These are phyloP conservation scores for Anas platyrhynchos DNA, from an alignment of 2,113 vertebrate genomes.

Conservation along the genomic window DNA sequence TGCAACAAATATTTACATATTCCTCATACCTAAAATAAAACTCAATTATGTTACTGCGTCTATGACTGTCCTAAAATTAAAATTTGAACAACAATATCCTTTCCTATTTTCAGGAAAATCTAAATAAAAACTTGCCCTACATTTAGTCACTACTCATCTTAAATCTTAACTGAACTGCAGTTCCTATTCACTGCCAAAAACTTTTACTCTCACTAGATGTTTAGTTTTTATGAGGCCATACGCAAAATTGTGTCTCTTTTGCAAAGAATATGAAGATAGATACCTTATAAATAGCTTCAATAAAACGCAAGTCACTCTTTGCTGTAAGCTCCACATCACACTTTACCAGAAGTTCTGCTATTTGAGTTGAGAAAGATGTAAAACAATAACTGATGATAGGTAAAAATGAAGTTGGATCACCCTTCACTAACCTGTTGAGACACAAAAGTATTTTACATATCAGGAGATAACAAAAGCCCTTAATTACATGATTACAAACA, in stretches of 20 bases:
- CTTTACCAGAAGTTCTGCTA: slow-evolving; percentile 86
- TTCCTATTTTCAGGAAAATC: not conserved
- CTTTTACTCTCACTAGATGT: not conserved
- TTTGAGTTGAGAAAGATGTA: slow-evolving; percentile 86
- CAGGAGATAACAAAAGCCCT: not conserved
- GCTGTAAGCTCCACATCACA: slow-evolving; percentile 84
- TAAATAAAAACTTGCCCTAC: not conserved
- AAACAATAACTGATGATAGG: slow-evolving; percentile 90
- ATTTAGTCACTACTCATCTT: not conserved
- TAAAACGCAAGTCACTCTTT: slow-evolving; percentile 91
- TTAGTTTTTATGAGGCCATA: not conserved
- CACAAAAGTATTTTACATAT: slow-evolving; percentile 11
- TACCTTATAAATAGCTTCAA: slow-evolving; percentile 94
- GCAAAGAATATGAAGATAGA: not conserved
- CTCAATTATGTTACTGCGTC: not conserved
- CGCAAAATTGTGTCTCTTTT: not conserved
- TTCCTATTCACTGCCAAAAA: not conserved
- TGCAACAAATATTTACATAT: not conserved
- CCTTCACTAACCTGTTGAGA: slow-evolving; percentile 84
- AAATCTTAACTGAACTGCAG: not conserved
- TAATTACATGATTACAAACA: not conserved
- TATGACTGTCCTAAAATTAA: not conserved
- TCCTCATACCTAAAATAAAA: not conserved
- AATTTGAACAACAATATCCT: not conserved
- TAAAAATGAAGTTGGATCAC: slow-evolving; percentile 87